Conservation (phyloP, 2,888 invertebrate species). For the Pseudanteris insignis region DNA sequence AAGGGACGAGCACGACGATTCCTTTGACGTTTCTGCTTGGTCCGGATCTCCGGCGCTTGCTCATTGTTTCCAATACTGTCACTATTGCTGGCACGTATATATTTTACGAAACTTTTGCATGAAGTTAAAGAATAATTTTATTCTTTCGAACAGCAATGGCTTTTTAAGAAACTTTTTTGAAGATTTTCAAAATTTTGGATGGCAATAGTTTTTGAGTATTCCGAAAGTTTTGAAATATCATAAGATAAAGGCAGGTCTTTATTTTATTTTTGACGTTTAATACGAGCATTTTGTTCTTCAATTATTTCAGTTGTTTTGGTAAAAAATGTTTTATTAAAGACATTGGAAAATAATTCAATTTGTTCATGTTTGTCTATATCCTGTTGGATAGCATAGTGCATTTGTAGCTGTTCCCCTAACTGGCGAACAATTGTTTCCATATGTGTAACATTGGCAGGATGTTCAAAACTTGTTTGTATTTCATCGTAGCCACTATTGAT, state of each 20-base stretch:
- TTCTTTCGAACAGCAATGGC: too few species aligned
- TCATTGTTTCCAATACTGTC: not conserved
- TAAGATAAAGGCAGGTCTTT: constrained; percentile 5
- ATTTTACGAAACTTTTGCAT: too few species aligned
- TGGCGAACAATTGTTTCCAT: constrained; percentile 12
- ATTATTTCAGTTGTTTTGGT: constrained; percentile 1
- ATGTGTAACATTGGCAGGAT: constrained; percentile 12
- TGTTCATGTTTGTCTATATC: constrained; percentile 1
- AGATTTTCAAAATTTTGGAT: too few species aligned
- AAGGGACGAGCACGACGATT: not conserved
- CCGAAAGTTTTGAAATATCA: too few species aligned
- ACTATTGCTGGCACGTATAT: too few species aligned
- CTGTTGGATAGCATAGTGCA: constrained; percentile 14
- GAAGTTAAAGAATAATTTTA: too few species aligned
- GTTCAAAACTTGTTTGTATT: constrained; percentile 1
- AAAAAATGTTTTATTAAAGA: constrained; percentile 9
- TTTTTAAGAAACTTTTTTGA: too few species aligned
- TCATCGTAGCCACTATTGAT: constrained; percentile 1
- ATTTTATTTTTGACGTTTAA: constrained; percentile 6
- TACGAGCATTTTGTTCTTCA: constrained; percentile 9
- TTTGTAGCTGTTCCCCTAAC: constrained; percentile 1
- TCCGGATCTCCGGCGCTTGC: not conserved
- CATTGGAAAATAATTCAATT: constrained; percentile 17
- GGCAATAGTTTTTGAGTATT: too few species aligned
- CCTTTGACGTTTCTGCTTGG: constrained; percentile 7